phyloP scores from a whole-genome alignment of 2,113 vertebrate species.

The Alosa alosa region DNA sequence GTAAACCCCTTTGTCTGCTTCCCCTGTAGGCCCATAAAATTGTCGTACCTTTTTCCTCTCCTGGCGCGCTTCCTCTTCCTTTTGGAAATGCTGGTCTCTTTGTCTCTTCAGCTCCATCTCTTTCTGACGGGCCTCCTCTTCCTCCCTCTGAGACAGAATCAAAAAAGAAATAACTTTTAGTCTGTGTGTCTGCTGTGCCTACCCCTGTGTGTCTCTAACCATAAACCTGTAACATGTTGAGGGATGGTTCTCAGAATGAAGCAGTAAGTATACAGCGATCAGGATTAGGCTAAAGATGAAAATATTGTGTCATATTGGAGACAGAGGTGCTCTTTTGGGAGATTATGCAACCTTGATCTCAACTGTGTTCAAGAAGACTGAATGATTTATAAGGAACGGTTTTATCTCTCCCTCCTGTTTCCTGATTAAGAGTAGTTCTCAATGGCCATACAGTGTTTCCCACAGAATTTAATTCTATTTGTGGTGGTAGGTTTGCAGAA shows the following conservation, averaged over 20 bases:
- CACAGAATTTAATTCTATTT: too few relatives aligned
- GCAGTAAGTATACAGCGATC: too few relatives aligned
- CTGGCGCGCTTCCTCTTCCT: conserved; percentile 88
- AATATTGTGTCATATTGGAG: not conserved
- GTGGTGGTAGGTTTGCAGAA: too few relatives aligned
- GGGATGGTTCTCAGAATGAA: too few relatives aligned
- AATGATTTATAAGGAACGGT: not conserved
- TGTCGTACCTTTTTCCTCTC: conserved; percentile 87
- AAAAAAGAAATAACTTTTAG: not conserved
- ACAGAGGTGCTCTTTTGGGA: not conserved
- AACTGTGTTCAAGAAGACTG: not conserved
- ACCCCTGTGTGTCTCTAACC: not conserved
- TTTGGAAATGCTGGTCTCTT: conserved; percentile 84
- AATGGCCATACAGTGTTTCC: too few relatives aligned
- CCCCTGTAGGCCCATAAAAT: not conserved
- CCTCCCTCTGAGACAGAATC: conserved; percentile 66
- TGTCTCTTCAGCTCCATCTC: conserved; percentile 77
- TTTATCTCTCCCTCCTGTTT: not conserved
- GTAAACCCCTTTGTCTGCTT: not conserved
- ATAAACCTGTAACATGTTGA: too few relatives aligned
- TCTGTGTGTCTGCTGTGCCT: not conserved
- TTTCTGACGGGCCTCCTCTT: conserved; percentile 79
- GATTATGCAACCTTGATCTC: not conserved
- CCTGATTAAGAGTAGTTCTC: too few relatives aligned
- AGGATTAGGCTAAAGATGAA: not conserved